A percentile compares a stretch with the other conserved stretches of the same genome.
phyloP scores from a whole-genome alignment of 2,797 vertebrate species.

The Pangasius sanitwongsei region DNA sequence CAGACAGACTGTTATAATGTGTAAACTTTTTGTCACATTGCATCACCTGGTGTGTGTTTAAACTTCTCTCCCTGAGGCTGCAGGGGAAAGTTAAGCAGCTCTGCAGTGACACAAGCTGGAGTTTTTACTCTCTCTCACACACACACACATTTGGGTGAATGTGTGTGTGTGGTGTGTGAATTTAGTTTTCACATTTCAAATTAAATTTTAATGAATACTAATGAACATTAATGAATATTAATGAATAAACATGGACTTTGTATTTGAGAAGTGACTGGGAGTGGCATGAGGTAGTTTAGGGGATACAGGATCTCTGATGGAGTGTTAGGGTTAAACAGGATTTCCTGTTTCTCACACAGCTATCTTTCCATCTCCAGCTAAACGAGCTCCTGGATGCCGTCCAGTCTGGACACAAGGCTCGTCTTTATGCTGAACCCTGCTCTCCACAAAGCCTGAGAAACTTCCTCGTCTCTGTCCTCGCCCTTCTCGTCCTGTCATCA shows the following conservation, averaged over 20 bases:
- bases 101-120: slow-evolving; percentile 60
- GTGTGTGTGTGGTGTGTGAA: no score
- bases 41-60: slow-evolving; percentile 39
- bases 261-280: not conserved
- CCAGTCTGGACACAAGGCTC: not conserved
- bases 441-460: not conserved
- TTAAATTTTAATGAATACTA: no score
- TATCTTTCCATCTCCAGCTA: not conserved
- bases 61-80: slow-evolving; percentile 31
- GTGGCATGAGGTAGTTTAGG: not conserved
- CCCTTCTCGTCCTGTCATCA: not conserved
- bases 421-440: not conserved
- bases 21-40: slow-evolving; percentile 34
- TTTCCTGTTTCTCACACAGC: not conserved
- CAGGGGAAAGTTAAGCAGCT: slow-evolving; percentile 17
- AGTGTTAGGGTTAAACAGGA: not conserved
- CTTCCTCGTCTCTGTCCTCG: not conserved
- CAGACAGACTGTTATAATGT: not conserved
- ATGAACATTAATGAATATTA: no score
- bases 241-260: no score
- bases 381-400: not conserved
- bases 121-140: slow-evolving; percentile 35
- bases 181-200: not conserved
- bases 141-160: not conserved
- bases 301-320: not conserved